Evolutionary conservation across 2,797 vertebrate genomes (phyloP), one percentile per base, ranked within the genome.

Genomic region (Coregonus sp.): DNA sequence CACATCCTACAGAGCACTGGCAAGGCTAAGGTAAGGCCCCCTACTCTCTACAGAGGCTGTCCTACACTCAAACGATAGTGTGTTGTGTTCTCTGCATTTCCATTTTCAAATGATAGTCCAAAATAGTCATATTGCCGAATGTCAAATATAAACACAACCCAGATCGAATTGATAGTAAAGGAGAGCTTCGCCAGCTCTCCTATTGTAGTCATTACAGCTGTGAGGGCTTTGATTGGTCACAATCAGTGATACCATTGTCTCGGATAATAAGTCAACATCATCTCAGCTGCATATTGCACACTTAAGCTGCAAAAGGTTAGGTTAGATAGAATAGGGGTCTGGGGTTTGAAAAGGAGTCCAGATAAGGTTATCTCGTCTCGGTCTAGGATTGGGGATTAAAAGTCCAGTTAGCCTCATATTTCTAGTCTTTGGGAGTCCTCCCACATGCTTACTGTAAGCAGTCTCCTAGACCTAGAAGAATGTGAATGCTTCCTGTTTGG

Each of bases 1-100:
- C 98, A 98, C 89, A 98, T 99, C 82, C 96, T 99, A 77, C 97
- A 99, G 86, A 98, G 97, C 93, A 98, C 97, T 0, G 94, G 94
- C 72, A 94, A 95, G 77, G 94, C 93, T 52, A 95, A 94, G 93
- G 94, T 94, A 85, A 72, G 84, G 71, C 70, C 18, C 35, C 31
- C 5, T 16, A 0, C 73, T 33, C 35, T 33, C 37, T 0, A 4
- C 50, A 52, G 9, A 51, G 59, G 59, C 59, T 9, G 7, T 25
- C 15, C 59, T 25, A 25, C 7, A 25, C 20, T 63, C 59, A 63
- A 25, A 9, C 59, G 20, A 4, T 63, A 25, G 59, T 20, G 59
- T 11, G 20, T 20, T 25, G 59, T 25, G 59, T 63, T 63, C 59
- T 63, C 59, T 63, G 5, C 7, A 29, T 25, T 20, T 63, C n/a